These are phyloP conservation scores for Pelagia noctiluca DNA, from an alignment of 30 jellyfish, hydroid and myxozoan genomes.

Conservation along the genomic window DNA sequence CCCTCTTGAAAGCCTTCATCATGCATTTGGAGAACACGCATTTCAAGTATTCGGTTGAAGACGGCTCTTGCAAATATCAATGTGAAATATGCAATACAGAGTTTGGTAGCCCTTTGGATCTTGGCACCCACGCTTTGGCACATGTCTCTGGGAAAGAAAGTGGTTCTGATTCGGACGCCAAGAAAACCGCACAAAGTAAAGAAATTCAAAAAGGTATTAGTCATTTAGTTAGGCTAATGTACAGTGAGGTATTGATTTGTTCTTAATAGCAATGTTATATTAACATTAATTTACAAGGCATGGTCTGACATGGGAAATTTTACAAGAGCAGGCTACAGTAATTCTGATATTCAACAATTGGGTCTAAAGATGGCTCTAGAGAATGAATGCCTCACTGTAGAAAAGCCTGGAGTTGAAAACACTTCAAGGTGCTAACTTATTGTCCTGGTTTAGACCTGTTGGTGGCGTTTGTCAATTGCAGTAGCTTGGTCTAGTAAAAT, in stretches of 20 bases:
- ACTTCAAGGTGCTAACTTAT: too few relatives aligned
- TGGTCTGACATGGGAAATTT: neutral
- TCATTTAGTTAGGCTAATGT: neutral
- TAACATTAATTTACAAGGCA: neutral
- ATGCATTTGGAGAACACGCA: constrained; percentile 59
- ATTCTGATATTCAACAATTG: too few relatives aligned
- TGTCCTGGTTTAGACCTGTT: too few relatives aligned
- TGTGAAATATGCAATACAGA: constrained; percentile 48
- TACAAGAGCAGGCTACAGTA: neutral
- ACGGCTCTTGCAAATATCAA: neutral
- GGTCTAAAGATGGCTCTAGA: too few relatives aligned
- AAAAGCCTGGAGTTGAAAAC: too few relatives aligned
- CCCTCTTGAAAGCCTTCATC: constrained; percentile 61
- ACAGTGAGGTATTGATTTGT: neutral
- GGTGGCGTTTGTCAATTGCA: too few relatives aligned
- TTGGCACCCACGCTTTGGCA: constrained; percentile 48
- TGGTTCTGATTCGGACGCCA: too few relatives aligned
- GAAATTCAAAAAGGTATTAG: neutral
- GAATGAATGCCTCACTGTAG: too few relatives aligned
- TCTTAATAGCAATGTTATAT: too few relatives aligned
- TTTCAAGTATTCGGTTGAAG: neutral
- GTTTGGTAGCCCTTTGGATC: constrained; percentile 27
- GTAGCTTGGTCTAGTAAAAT: too few relatives aligned
- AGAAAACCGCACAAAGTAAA: neutral
- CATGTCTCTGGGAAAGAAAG: constrained; percentile 54